Conservation (phyloP, 2,113 vertebrate genomes). For the Hepsetus odoe region DNA sequence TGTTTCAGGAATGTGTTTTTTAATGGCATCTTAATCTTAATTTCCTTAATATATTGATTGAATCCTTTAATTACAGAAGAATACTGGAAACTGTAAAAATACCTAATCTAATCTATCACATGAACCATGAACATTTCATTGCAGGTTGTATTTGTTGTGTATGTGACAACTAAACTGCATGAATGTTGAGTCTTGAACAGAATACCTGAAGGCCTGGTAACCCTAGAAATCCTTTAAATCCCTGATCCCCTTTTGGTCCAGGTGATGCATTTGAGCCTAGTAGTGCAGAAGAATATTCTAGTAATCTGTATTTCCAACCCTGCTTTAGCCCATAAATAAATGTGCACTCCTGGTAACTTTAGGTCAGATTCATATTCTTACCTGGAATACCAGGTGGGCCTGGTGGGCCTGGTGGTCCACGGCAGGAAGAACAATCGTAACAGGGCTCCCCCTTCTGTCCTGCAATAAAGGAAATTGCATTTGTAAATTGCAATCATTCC, state of each 20-base stretch:
- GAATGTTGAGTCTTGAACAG: too few relatives aligned
- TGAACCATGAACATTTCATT: too few relatives aligned
- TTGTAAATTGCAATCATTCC: too few relatives aligned
- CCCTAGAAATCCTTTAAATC: conserved; percentile 60
- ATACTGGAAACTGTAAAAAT: too few relatives aligned
- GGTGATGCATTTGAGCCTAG: conserved; percentile 57
- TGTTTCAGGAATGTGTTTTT: too few relatives aligned
- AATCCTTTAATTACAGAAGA: too few relatives aligned
- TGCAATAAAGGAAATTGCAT: background rate
- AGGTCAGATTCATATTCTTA: background rate
- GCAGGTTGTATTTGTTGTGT: too few relatives aligned
- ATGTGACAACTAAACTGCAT: too few relatives aligned
- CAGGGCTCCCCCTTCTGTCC: conserved; percentile 33
- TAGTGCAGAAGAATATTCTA: conserved; percentile 24
- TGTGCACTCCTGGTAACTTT: background rate
- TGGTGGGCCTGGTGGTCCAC: background rate
- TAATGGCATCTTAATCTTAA: too few relatives aligned
- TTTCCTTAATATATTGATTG: too few relatives aligned
- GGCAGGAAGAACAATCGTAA: conserved; percentile 3
- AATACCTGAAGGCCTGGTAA: conserved; percentile 63
- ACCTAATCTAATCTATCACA: too few relatives aligned
- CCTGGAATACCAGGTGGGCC: conserved; percentile 19
- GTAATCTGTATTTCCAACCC: background rate
- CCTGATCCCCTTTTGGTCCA: conserved; percentile 64
- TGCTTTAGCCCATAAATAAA: conserved; percentile 37